A percentile compares a stretch with the other conserved stretches of the same genome.
Conservation (phyloP, 23 tunicate species). For the Trididemnum clinides region DNA sequence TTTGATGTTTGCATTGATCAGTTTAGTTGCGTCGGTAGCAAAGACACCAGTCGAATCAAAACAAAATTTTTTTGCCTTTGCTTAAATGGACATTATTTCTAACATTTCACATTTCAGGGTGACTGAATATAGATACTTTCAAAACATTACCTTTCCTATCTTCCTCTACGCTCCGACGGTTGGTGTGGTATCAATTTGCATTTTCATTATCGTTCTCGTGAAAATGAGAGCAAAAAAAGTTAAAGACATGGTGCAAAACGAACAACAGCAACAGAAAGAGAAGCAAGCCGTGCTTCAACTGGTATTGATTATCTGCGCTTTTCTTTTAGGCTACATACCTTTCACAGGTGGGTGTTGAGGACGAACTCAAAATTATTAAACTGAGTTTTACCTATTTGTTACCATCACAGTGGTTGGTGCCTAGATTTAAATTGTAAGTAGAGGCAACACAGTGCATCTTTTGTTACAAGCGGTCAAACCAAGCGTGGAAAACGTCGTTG, state of each 20-base stretch:
- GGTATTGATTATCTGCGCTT: conserved; percentile 11
- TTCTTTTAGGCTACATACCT: conserved; percentile 43
- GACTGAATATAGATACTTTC: not conserved
- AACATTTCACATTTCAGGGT: conserved; percentile 9
- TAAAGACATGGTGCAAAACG: not conserved
- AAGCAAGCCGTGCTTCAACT: conserved; percentile 31
- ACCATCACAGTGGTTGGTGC: too few relatives aligned
- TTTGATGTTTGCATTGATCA: too few relatives aligned
- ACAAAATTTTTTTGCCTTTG: too few relatives aligned
- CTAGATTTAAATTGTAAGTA: too few relatives aligned
- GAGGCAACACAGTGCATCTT: too few relatives aligned
- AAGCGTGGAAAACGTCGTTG: too few relatives aligned
- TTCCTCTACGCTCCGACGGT: conserved; percentile 30
- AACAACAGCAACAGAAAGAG: not conserved
- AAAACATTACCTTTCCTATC: conserved; percentile 23
- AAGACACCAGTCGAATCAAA: too few relatives aligned
- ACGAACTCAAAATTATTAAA: too few relatives aligned
- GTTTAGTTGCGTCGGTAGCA: too few relatives aligned
- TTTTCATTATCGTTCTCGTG: not conserved
- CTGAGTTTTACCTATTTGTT: too few relatives aligned
- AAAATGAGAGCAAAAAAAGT: not conserved
- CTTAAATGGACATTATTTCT: too few relatives aligned
- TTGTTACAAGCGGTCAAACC: too few relatives aligned
- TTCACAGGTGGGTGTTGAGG: conserved; percentile 17
- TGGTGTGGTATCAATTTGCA: conserved; percentile 27